These are phyloP conservation scores for Cephalotes varians DNA, from an alignment of 2,888 invertebrate species.

Conservation along the genomic window DNA sequence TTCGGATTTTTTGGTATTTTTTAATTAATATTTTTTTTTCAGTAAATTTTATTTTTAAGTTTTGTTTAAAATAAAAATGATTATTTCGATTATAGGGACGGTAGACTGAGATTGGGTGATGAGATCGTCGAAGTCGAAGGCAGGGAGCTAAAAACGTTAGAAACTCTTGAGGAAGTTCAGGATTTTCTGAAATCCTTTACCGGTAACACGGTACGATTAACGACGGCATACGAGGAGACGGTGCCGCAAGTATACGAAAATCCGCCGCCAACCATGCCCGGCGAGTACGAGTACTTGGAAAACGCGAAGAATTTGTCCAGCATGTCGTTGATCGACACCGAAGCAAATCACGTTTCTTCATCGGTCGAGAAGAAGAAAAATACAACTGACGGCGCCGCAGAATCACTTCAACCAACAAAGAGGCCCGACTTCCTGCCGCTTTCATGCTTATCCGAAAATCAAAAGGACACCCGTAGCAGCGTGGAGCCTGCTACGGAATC, in stretches of 20 bases:
- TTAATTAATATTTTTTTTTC: neutral
- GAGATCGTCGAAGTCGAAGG: constrained; percentile 97
- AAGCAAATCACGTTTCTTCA: constrained; percentile 60
- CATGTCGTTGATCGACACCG: constrained; percentile 75
- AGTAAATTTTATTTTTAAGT: neutral
- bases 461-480: constrained; percentile 71
- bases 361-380: constrained; percentile 53
- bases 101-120: constrained; percentile 93
- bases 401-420: constrained; percentile 68
- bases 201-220: constrained; percentile 80
- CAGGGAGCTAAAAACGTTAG: constrained; percentile 91
- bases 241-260: constrained; percentile 81
- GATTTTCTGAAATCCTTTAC: constrained; percentile 83
- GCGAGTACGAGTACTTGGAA: constrained; percentile 78
- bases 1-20: too few relatives aligned
- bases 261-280: constrained; percentile 68
- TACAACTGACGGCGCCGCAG: constrained; percentile 15
- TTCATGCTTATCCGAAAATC: constrained; percentile 72
- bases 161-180: constrained; percentile 83
- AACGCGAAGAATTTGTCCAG: constrained; percentile 80
- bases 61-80: neutral
- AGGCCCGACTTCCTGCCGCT: constrained; percentile 82
- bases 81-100: constrained; percentile 88
- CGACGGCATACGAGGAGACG: constrained; percentile 83
- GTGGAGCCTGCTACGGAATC: constrained; percentile 74